These are phyloP conservation scores for Mormyrus lacerda DNA, from an alignment of 2,113 vertebrate genomes.

Conservation along the genomic window DNA sequence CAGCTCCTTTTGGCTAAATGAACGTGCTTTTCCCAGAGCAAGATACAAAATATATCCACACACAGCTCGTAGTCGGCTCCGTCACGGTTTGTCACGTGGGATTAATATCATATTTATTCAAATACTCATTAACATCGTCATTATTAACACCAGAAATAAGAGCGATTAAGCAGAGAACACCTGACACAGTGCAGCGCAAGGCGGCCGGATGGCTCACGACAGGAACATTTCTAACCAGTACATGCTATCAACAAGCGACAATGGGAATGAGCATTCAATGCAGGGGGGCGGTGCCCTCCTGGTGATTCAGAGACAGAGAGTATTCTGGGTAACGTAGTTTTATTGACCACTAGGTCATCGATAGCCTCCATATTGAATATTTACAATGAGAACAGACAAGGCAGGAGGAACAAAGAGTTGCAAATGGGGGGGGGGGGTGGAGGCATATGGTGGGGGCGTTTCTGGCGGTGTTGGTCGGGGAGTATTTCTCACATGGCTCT, in stretches of 20 bases:
- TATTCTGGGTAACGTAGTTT: slow-evolving; percentile 43
- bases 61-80: slow-evolving; percentile 48
- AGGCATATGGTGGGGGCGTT: slow-evolving; percentile 4
- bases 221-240: slow-evolving; percentile 68
- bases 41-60: slow-evolving; percentile 60
- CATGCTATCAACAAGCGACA: slow-evolving; percentile 75
- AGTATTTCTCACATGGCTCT: slow-evolving; percentile 4
- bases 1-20: slow-evolving; percentile 40
- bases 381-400: slow-evolving; percentile 56
- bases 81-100: slow-evolving; percentile 52
- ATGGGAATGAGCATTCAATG: slow-evolving; percentile 49
- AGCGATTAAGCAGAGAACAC: slow-evolving; percentile 64
- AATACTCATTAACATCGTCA: slow-evolving; percentile 66
- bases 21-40: slow-evolving; percentile 48
- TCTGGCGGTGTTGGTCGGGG: background rate
- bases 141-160: slow-evolving; percentile 70
- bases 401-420: slow-evolving; percentile 32
- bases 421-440: slow-evolving; percentile 29
- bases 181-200: slow-evolving; percentile 60
- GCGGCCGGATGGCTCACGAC: slow-evolving; percentile 56
- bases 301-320: slow-evolving; percentile 43
- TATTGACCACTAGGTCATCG: slow-evolving; percentile 23
- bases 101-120: slow-evolving; percentile 62
- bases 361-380: slow-evolving; percentile 59
- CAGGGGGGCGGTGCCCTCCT: slow-evolving; percentile 53